phyloP scores from a whole-genome alignment of 2,113 vertebrate genomes.

The Strix aluco region DNA sequence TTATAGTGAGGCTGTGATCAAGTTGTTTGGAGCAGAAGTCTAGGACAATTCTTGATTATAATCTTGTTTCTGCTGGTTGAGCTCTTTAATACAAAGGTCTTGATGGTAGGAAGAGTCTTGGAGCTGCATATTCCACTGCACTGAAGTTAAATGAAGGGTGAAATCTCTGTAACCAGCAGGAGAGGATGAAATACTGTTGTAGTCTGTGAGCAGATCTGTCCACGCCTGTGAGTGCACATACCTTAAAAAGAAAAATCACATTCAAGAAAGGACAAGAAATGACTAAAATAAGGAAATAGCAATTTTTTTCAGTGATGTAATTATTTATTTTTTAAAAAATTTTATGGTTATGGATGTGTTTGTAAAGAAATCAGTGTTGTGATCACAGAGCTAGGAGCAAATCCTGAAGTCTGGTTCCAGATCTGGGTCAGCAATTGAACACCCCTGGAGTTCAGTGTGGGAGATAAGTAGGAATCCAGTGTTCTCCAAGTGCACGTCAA shows the following conservation, averaged over 20 bases:
- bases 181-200: not conserved
- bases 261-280: not conserved
- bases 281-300: not conserved
- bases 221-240: fast-evolving
- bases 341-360: not conserved
- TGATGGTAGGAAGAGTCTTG: not conserved
- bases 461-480: not conserved
- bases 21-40: not conserved
- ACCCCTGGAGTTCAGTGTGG: not conserved
- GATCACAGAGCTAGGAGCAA: not conserved
- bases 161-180: not conserved
- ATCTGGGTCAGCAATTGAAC: not conserved
- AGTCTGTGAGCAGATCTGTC: not conserved
- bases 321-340: too few species aligned
- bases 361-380: not conserved
- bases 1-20: not conserved
- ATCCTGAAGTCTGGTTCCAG: not conserved
- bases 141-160: not conserved
- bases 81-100: not conserved
- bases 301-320: not conserved
- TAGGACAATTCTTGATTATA: not conserved
- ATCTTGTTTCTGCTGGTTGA: not conserved
- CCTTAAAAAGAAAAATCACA: not conserved
- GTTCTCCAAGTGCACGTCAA: not conserved
- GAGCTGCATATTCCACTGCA: not conserved